Evolutionary conservation across 1,140 invertebrate genomes (phyloP).

Genomic region (Drosophila tropicalis): DNA sequence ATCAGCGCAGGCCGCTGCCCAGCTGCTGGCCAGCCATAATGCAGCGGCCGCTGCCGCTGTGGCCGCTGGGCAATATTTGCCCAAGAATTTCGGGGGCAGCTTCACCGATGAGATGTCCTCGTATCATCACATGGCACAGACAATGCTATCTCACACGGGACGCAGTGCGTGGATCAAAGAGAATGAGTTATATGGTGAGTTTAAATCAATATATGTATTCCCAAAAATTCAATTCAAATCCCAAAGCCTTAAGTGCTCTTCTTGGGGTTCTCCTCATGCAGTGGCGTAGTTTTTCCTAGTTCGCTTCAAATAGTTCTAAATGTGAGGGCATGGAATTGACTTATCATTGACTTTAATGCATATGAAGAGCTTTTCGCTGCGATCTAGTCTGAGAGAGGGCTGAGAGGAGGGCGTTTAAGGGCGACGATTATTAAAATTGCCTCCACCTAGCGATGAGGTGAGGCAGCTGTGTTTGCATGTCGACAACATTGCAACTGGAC

Average conservation of each 20-base stretch:
- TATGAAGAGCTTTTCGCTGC: neutral
- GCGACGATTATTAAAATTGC: constrained; percentile 50
- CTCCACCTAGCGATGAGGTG: constrained; percentile 7
- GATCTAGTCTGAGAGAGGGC: neutral
- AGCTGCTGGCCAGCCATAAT: constrained; percentile 76
- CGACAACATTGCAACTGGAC: constrained; percentile 12
- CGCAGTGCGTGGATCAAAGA: constrained; percentile 80
- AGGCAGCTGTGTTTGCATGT: constrained; percentile 77
- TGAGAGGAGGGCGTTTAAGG: neutral
- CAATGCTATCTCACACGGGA: constrained; percentile 75
- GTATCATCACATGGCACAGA: constrained; percentile 80
- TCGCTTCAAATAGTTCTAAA: too few species aligned
- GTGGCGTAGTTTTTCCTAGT: too few species aligned
- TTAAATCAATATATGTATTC: too few species aligned
- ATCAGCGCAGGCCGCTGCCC: constrained; percentile 74
- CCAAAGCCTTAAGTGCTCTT: too few species aligned
- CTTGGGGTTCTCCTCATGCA: too few species aligned
- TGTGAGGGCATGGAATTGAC: neutral
- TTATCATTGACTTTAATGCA: neutral
- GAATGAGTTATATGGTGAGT: constrained; percentile 81
- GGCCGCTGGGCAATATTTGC: constrained; percentile 77
- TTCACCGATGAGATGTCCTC: constrained; percentile 79
- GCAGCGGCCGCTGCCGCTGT: constrained; percentile 73
- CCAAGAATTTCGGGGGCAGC: constrained; percentile 72
- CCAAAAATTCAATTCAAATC: too few species aligned